Percentiles rank a stretch among this genome's conserved stretches.
Conservation (phyloP, 2,113 vertebrate genomes). For the Vireo altiloquus region DNA sequence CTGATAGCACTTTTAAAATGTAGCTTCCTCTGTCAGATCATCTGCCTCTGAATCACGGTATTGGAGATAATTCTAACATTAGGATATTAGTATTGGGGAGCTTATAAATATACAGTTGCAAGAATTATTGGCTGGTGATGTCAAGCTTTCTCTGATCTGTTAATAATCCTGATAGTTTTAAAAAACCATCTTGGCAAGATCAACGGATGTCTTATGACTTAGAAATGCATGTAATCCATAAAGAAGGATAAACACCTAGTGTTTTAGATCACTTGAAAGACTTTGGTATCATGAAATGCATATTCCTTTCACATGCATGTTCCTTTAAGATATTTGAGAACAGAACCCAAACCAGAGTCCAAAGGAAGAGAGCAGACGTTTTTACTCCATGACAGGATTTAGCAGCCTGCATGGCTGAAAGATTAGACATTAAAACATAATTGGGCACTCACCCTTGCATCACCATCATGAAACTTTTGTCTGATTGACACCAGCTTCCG, state of each 20-base stretch:
- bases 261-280: not conserved
- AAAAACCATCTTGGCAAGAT: constrained; percentile 27
- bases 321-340: not conserved
- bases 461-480: not conserved
- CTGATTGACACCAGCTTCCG: not conserved
- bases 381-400: not conserved
- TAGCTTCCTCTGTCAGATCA: constrained; percentile 47
- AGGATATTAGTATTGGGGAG: constrained; percentile 16
- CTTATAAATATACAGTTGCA: constrained; percentile 27
- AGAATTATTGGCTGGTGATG: constrained; percentile 49
- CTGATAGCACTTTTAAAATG: constrained; percentile 58
- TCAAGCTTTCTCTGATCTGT: constrained; percentile 49
- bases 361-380: not conserved
- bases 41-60: constrained; percentile 33
- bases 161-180: constrained; percentile 53
- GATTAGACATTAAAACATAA: not conserved
- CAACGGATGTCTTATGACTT: constrained; percentile 13
- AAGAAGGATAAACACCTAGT: not conserved
- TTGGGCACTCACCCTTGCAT: not conserved
- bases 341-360: not conserved
- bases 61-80: constrained; percentile 37
- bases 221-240: not conserved
- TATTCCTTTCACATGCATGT: not conserved
- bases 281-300: not conserved
- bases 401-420: not conserved